Conservation (phyloP, 2,888 invertebrate species). For the Stenodema calcarata region DNA sequence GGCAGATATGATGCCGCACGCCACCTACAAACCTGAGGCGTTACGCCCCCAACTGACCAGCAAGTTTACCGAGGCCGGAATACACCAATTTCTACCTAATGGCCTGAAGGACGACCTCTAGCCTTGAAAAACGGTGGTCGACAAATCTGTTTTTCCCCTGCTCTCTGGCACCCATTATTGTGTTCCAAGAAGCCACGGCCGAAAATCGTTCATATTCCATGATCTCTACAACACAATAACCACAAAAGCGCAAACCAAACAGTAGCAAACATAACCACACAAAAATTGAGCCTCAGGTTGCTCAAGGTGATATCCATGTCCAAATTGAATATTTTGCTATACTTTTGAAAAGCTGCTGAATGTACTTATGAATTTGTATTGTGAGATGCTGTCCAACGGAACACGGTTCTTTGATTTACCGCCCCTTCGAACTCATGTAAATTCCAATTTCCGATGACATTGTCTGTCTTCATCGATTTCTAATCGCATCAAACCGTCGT, state of each 20-base stretch:
- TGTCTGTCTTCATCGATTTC: neutral
- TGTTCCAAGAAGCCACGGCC: neutral
- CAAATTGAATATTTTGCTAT: too few species aligned
- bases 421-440: too few species aligned
- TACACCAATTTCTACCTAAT: neutral
- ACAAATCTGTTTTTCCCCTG: too few species aligned
- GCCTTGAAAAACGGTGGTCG: neutral
- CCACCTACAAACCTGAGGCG: neutral
- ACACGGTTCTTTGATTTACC: too few species aligned
- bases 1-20: too few species aligned
- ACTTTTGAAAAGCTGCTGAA: too few species aligned
- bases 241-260: neutral
- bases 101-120: neutral
- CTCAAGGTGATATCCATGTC: too few species aligned
- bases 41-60: neutral
- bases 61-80: neutral
- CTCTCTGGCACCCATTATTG: neutral
- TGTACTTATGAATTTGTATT: too few species aligned
- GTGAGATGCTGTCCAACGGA: too few species aligned
- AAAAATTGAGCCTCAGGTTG: too few species aligned
- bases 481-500: neutral
- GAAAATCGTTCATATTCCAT: neutral
- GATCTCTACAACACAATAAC: neutral
- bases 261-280: too few species aligned
- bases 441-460: too few species aligned